Conservation (phyloP, 2,113 vertebrate species). For the Seriola rivoliana region DNA sequence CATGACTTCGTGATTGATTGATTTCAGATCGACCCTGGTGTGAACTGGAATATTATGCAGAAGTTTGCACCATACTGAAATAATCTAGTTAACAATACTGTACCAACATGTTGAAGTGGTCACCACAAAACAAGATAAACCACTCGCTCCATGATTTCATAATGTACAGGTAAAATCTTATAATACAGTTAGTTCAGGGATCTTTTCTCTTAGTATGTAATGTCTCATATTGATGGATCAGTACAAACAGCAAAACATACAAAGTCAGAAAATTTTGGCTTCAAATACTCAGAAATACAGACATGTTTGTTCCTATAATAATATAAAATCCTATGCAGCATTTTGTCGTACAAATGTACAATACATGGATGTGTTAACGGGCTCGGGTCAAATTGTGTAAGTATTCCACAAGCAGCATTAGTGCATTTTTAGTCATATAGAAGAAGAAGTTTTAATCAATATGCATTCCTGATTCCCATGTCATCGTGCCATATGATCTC, state of each 20-base stretch:
- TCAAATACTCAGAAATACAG: constrained; percentile 35
- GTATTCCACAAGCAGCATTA: constrained; percentile 10
- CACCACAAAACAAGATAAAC: background rate
- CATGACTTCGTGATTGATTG: background rate
- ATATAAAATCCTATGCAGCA: constrained; percentile 56
- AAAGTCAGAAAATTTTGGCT: constrained; percentile 43
- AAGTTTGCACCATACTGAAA: constrained; percentile 45
- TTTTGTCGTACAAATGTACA: constrained; percentile 35
- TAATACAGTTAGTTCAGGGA: background rate
- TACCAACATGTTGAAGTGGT: constrained; percentile 9
- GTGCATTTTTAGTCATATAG: background rate
- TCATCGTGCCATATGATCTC: constrained; percentile 21
- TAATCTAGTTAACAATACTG: background rate
- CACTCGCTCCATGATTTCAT: background rate
- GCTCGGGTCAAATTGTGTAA: background rate
- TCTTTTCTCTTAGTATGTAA: background rate
- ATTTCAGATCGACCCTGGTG: constrained; percentile 5
- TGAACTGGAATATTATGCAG: background rate
- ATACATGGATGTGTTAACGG: background rate
- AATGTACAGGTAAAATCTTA: constrained; percentile 6
- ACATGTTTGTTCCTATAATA: background rate
- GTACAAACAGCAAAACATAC: constrained; percentile 55
- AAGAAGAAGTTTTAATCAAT: background rate
- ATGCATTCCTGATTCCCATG: constrained; percentile 24
- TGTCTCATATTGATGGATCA: background rate